phyloP scores from a whole-genome alignment of 2,888 invertebrate genomes.

The Xestoiulus laeticollis region DNA sequence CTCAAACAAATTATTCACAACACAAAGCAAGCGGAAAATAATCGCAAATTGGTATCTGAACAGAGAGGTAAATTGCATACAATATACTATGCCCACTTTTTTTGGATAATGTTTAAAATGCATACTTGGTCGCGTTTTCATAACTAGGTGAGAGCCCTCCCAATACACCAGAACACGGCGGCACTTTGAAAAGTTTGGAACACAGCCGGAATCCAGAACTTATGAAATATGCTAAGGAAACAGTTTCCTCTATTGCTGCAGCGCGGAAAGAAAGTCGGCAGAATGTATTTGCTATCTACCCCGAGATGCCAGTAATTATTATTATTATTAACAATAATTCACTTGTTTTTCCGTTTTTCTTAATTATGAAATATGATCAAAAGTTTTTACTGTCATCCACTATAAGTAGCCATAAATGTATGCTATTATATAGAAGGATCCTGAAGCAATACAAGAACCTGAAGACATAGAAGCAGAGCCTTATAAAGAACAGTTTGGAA shows the following conservation, averaged over 20 bases:
- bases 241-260: conserved; percentile 84
- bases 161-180: conserved; percentile 62
- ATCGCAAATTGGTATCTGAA: conserved; percentile 52
- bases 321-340: background rate
- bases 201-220: conserved; percentile 93
- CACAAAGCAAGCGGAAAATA: conserved; percentile 75
- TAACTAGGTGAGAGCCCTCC: conserved; percentile 56
- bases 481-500: conserved; percentile 84
- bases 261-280: conserved; percentile 82
- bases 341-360: background rate
- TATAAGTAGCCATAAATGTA: background rate
- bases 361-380: background rate
- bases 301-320: conserved; percentile 67
- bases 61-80: conserved; percentile 52
- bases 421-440: conserved; percentile 45
- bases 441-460: conserved; percentile 57
- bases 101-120: background rate
- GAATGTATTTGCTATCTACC: conserved; percentile 79
- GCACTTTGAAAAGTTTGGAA: conserved; percentile 86
- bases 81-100: background rate
- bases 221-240: conserved; percentile 89
- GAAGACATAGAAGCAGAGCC: conserved; percentile 63
- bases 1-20: conserved; percentile 85
- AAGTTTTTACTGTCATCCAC: background rate
- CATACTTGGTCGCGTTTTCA: conserved; percentile 32